Base-by-base conservation (phyloP, 2,888 invertebrate species). In the Drosophila bunnanda region DNA sequence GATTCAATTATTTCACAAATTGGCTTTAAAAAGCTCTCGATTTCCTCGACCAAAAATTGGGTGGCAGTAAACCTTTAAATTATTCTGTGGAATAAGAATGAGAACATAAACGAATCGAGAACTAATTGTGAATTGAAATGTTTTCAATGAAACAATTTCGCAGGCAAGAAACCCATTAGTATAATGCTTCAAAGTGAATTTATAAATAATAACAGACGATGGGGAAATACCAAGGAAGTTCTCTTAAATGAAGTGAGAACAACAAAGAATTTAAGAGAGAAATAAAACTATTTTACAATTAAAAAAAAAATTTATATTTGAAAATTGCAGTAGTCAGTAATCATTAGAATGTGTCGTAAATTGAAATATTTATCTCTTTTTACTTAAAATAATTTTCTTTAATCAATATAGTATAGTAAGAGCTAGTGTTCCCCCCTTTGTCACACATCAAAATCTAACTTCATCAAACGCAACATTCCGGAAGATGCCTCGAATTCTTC, bases 381-480 rank as follows among this genome's bases (percentile, higher is more conserved):
- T 6, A 22, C 15, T n/a, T 1, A 1, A 39, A 41, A 39, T 22
- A 22, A 17, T 30, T 28, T 34, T 38, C 12, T 17, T 13, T 20
- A 8, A 12, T n/a, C 10, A 28, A 34, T 15, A 22, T 30, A n/a
- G n/a, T n/a, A 17, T n/a, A n/a, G 13, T 22, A 13, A 12, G 7
- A 41, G n/a, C 10, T 15, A 22, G 32, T 55, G 13, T 32, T 46
- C n/a, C 38, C 15, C 22, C 2, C n/a, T 2, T 36, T 66, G 25
- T 39, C 56, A 55, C 69, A 39, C 12, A 68, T 55, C 69, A 55
- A 67, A 66, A 68, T 68, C 46, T n/a, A 56, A 48, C 44, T 56
- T 56, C 38, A 68, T 67, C 66, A 68, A 68, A 55, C 39, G 46
- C 55, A 67, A 56, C 55, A 22, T 32, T 68, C 25, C 32, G 28